A percentile compares a stretch with the other conserved stretches of the same genome.
These are phyloP conservation scores for Neoniphon sammara DNA, from an alignment of 2,797 vertebrate genomes.

Conservation along the genomic window DNA sequence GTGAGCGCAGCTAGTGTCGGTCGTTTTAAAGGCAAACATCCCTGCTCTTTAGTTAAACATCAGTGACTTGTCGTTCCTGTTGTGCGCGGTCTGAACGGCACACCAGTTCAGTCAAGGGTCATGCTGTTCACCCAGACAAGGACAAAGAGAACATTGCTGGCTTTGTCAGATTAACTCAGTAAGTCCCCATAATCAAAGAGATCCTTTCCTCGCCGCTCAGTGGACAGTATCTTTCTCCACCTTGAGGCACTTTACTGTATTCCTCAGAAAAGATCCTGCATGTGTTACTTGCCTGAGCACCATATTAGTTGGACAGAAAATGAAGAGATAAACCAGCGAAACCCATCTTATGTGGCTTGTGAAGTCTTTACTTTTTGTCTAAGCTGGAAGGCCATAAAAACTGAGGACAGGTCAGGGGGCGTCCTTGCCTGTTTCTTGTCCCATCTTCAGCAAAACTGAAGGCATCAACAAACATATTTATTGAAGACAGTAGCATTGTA, in stretches of 20 bases:
- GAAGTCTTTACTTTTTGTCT: too few species aligned
- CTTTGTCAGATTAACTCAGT: slow-evolving; percentile 45
- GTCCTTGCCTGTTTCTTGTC: neutral
- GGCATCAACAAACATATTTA: too few species aligned
- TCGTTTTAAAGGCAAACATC: too few species aligned
- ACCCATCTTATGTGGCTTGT: neutral
- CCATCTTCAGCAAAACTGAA: neutral
- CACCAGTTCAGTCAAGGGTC: slow-evolving; percentile 2
- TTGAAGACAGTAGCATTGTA: too few species aligned
- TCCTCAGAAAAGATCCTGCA: neutral
- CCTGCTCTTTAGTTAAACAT: neutral
- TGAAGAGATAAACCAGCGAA: neutral
- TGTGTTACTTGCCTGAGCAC: neutral
- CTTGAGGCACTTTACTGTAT: neutral
- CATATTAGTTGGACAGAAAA: neutral
- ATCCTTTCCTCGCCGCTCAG: slow-evolving; percentile 14
- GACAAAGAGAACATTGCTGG: slow-evolving; percentile 38
- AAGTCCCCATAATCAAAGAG: slow-evolving; percentile 34
- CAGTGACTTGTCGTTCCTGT: neutral
- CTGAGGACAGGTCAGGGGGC: too few species aligned
- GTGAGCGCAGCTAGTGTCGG: too few species aligned
- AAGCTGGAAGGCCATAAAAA: too few species aligned
- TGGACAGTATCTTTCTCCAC: neutral
- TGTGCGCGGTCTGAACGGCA: neutral
- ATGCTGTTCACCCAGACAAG: slow-evolving; percentile 25